Conservation (phyloP, 2,888 invertebrate genomes). For the Mythimna pallens region DNA sequence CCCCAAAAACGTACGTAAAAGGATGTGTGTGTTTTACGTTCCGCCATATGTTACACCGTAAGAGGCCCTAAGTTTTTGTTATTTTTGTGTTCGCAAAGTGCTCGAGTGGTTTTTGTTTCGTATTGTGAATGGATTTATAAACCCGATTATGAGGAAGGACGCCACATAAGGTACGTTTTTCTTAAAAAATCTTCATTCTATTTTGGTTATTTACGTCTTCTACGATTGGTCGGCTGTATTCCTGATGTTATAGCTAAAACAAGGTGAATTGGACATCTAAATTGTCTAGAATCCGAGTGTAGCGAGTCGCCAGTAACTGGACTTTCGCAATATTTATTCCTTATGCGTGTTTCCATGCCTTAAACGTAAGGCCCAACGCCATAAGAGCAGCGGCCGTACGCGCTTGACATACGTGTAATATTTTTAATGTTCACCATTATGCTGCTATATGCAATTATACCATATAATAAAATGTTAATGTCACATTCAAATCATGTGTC, state of each 20-base stretch:
- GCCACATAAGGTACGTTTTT: conserved; percentile 78
- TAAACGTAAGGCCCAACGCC: conserved; percentile 82
- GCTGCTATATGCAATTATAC: conserved; percentile 77
- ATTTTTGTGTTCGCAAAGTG: conserved; percentile 85
- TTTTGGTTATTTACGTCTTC: conserved; percentile 61
- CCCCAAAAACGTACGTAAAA: conserved; percentile 75
- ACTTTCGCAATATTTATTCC: conserved; percentile 89
- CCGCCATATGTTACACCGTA: conserved; percentile 67
- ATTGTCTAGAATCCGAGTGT: conserved; percentile 64
- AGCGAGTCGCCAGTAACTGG: conserved; percentile 82
- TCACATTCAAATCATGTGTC: conserved; percentile 78
- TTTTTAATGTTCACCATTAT: conserved; percentile 76
- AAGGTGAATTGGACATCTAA: conserved; percentile 57
- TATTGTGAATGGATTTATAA: conserved; percentile 88
- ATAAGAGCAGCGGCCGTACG: conserved; percentile 76
- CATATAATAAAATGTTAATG: conserved; percentile 74
- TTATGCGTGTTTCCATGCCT: conserved; percentile 84
- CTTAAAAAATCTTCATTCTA: conserved; percentile 69
- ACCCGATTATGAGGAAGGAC: conserved; percentile 85
- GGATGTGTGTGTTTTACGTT: conserved; percentile 78
- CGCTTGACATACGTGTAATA: conserved; percentile 77
- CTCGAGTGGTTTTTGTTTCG: conserved; percentile 84
- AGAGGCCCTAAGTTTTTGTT: conserved; percentile 71
- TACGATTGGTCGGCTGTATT: conserved; percentile 55
- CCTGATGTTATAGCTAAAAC: conserved; percentile 62